A percentile compares a stretch with the other conserved stretches of the same genome.
Conservation (phyloP, 2,797 vertebrate genomes). For the Enteromius afrohamiltoni region DNA sequence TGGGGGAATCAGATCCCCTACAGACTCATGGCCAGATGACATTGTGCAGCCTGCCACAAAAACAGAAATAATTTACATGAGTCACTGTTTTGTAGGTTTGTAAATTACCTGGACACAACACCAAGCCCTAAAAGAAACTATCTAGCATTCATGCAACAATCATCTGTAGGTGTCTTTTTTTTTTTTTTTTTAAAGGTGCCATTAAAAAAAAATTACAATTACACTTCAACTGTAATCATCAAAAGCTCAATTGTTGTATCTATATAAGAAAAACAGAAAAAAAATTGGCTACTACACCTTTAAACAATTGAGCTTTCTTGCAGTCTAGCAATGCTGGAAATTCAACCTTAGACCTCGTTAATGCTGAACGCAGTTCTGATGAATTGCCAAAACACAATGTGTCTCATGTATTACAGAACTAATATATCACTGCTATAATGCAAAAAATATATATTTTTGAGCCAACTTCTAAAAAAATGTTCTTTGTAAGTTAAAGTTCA, state of each 20-base stretch:
- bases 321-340: background rate
- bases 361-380: background rate
- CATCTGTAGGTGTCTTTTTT: background rate
- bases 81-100: background rate
- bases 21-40: conserved; percentile 77
- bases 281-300: background rate
- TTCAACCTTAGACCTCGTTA: background rate
- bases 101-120: background rate
- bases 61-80: background rate
- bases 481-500: background rate
- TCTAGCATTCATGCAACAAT: background rate
- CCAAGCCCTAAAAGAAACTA: background rate
- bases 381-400: background rate
- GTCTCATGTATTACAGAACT: background rate
- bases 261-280: background rate
- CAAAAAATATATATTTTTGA: background rate
- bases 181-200: background rate
- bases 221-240: background rate
- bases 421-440: background rate
- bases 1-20: conserved; percentile 78
- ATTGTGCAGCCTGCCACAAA: conserved; percentile 69
- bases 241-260: background rate
- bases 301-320: background rate
- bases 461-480: too few relatives aligned
- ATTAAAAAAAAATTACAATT: background rate